Evolutionary conservation across 2,888 invertebrate species (phyloP), one percentile per base, ranked within the genome.

Genomic region (Pterostichus madidus): DNA sequence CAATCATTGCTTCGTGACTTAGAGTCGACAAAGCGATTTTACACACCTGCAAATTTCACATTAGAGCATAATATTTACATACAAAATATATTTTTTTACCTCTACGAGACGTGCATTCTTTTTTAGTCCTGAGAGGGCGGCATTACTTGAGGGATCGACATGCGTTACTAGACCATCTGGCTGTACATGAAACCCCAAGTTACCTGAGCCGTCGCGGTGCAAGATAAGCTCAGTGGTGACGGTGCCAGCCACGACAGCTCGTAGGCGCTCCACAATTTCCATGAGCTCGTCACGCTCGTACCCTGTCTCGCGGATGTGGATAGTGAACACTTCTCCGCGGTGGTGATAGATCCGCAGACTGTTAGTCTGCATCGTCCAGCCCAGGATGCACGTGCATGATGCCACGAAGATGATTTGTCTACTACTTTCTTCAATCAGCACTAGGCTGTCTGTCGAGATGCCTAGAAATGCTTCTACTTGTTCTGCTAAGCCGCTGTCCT

Each of bases 141-240:
- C 95, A 46, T 91, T 91, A 32, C 93, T 94, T 88, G 92, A 91
- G 86, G 91, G 92, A 88, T 98, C 98, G n/a, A 98, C 97, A 87
- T 97, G 96, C 2, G 98, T 98, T 39, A 98, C 97, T 31, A 98
- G 94, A 2, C 98, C 98, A 89, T 98, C 98, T 13, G 96, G 96
- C 87, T 97, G 97, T 49, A 98, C 97, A 90, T 96, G 96, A 90
- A 96, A 96, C 11, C 97, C 98, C 71, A 98, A 92, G 88, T 97
- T 97, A 11, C 96, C 95, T 86, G 95, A 92, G 76, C 93, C 93
- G 88, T 97, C 97, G 17, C 98, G 92, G 87, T 95, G 94, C 84
- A 97, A 92, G 79, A 95, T 94, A 86, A 97, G 91, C 89, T 98
- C 98, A 85, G 95, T 93, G 8, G 95, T 94, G 86, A 94, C 92